These are phyloP conservation scores for Clivina fossor DNA, from an alignment of 2,888 invertebrate species.

Conservation along the genomic window DNA sequence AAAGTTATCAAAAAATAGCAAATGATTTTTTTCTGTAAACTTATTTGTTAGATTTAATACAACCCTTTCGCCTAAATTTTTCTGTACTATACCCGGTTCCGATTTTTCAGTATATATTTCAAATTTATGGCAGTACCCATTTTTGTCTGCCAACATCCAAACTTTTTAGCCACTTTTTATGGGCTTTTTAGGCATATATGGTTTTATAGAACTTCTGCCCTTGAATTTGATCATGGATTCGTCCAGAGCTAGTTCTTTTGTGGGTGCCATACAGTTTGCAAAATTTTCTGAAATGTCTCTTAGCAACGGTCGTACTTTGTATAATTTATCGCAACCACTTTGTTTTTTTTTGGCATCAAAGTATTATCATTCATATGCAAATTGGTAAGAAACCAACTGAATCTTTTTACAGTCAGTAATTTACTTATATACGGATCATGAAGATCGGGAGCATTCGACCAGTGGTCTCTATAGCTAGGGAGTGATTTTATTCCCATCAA, in stretches of 20 bases:
- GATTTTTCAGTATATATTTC: constrained; percentile 42
- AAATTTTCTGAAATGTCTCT: too few species aligned
- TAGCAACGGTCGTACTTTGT: constrained; percentile 8
- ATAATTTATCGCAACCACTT: constrained; percentile 7
- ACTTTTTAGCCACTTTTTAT: constrained; percentile 34
- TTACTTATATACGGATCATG: constrained; percentile 13
- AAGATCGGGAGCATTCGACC: neutral
- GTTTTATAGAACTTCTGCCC: constrained; percentile 25
- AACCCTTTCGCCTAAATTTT: constrained; percentile 38
- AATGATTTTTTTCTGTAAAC: constrained; percentile 38
- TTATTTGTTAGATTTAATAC: constrained; percentile 37
- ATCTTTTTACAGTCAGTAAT: constrained; percentile 2
- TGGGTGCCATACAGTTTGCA: too few species aligned
- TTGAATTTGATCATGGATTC: constrained; percentile 17
- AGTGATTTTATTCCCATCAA: constrained; percentile 7
- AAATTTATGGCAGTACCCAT: constrained; percentile 39
- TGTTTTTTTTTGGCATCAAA: too few species aligned
- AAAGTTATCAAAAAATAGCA: constrained; percentile 44
- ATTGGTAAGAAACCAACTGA: constrained; percentile 5
- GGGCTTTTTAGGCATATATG: constrained; percentile 35
- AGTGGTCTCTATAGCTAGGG: constrained; percentile 10
- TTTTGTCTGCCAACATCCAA: constrained; percentile 35
- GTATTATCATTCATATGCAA: constrained; percentile 3
- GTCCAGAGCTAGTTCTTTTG: too few species aligned
- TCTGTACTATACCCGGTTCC: constrained; percentile 36